Conservation (phyloP, 2,113 vertebrate genomes). For the Aegotheles bennettii region DNA sequence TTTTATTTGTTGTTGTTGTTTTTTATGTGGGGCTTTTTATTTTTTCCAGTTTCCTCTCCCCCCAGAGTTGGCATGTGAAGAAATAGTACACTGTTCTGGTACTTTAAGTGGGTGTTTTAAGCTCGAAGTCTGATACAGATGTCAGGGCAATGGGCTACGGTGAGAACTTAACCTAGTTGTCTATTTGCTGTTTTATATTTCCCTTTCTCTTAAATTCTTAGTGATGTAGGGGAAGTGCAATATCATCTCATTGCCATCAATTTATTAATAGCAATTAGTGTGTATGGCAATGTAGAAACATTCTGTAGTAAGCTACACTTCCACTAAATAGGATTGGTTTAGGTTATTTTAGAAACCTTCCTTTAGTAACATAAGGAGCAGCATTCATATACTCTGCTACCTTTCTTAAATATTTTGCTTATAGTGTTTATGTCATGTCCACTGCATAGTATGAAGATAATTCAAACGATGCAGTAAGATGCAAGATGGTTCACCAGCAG, state of each 20-base stretch:
- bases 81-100: not conserved
- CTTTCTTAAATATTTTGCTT: not conserved
- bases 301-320: not conserved
- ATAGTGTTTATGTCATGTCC: not conserved
- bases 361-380: not conserved
- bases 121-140: not conserved
- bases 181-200: not conserved
- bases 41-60: fast-evolving
- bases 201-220: not conserved
- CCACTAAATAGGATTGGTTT: not conserved
- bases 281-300: not conserved
- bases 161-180: not conserved
- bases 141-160: not conserved
- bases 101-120: not conserved
- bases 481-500: not conserved
- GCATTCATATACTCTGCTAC: not conserved
- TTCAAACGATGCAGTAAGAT: not conserved
- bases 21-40: not conserved
- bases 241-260: not conserved
- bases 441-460: not conserved
- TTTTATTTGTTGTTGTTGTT: not conserved
- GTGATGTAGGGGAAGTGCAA: not conserved
- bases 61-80: not conserved
- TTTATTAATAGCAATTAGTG: not conserved
- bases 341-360: not conserved